Percentiles rank a stretch among this genome's conserved stretches.
Evolutionary conservation across 2,797 vertebrate genomes (phyloP).

Genomic region (Gymnopithys bicolor): DNA sequence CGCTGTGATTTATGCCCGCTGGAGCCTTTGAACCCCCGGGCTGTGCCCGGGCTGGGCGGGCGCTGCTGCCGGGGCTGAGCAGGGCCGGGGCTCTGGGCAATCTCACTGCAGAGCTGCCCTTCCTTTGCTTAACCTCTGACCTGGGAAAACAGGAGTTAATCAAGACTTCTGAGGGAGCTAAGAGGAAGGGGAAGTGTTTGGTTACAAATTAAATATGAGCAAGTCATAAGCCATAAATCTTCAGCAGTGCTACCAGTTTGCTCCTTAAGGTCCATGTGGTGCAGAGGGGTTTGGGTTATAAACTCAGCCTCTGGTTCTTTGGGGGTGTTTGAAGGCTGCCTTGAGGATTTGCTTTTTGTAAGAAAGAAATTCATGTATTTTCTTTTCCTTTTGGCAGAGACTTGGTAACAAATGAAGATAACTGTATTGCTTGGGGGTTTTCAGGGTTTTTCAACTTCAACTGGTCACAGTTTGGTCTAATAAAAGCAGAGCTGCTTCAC

Average conservation of each 20-base stretch:
- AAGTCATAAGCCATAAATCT: slow-evolving; percentile 95
- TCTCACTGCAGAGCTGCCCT: slow-evolving; percentile 84
- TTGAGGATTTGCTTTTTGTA: slow-evolving; percentile 11
- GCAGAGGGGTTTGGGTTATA: slow-evolving; percentile 77
- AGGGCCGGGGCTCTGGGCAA: slow-evolving; percentile 74
- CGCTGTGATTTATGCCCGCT: slow-evolving; percentile 52
- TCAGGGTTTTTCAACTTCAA: neutral
- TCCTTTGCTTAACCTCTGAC: slow-evolving; percentile 99
- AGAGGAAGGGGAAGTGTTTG: slow-evolving; percentile 96
- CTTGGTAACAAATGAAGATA: neutral
- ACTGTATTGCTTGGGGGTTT: neutral
- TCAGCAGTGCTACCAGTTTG: slow-evolving; percentile 79
- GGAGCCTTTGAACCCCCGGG: slow-evolving; percentile 81
- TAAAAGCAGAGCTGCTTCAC: slow-evolving; percentile 33
- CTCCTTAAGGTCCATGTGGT: slow-evolving; percentile 81
- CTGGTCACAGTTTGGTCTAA: slow-evolving; percentile 12
- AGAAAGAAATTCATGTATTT: neutral
- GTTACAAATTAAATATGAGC: slow-evolving; percentile 99
- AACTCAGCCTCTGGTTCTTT: slow-evolving; percentile 71
- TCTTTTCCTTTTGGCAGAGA: neutral
- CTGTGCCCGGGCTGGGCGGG: neutral
- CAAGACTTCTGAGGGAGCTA: slow-evolving; percentile 88
- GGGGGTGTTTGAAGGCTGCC: slow-evolving; percentile 19
- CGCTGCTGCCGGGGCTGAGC: neutral
- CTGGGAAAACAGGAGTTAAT: slow-evolving; percentile 88